Evolutionary conservation across 2,888 invertebrate genomes (phyloP), one percentile per base, ranked within the genome.

Genomic region (Leptopilina drosophilae): DNA sequence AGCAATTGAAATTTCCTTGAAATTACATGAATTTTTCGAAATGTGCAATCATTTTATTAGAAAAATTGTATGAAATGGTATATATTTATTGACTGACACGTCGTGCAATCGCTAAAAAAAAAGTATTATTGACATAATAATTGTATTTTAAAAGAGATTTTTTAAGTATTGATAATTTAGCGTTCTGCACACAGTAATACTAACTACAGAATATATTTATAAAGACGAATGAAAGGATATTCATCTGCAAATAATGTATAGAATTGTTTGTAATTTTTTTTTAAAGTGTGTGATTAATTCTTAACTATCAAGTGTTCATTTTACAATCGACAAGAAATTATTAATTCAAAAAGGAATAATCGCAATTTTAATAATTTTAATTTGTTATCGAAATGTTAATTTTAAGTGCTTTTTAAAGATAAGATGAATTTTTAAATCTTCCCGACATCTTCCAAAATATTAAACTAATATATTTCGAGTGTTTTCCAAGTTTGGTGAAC

Each of bases 321-420:
- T 46, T 20, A 65, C 11, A 33, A 77, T 49, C 11, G 11, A 49
- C 49, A 12, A 49, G 11, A 5, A 42, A 73, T 4, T 64, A 33
- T 64, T 33, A 33, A 64, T 33, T 33, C 2, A 33, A 64, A 11
- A 26, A 64, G 5, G 5, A 33, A 5, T 8, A 49, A 77, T 33
- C 14, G 12, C 59, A 33, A 62, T 77, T 78, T 78, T 81, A 67
- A 59, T 20, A 76, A 12, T 64, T 75, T 81, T 77, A 76, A 46
- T 66, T 69, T 14, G n/a, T 64, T 66, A 77, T 77, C 14, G 6
- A 59, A 64, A 76, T 67, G 62, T 77, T 78, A 42, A 62, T 65
- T 15, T 62, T 62, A 62, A 73, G 75, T 77, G 65, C 64, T 67
- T 33, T 49, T 67, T 56, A 80, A 73, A 56, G 8, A 33, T 56